Percentiles rank a stretch among this genome's conserved stretches.
Evolutionary conservation across 2,888 invertebrate species (phyloP).

Genomic region (Aspidiotus destructor): DNA sequence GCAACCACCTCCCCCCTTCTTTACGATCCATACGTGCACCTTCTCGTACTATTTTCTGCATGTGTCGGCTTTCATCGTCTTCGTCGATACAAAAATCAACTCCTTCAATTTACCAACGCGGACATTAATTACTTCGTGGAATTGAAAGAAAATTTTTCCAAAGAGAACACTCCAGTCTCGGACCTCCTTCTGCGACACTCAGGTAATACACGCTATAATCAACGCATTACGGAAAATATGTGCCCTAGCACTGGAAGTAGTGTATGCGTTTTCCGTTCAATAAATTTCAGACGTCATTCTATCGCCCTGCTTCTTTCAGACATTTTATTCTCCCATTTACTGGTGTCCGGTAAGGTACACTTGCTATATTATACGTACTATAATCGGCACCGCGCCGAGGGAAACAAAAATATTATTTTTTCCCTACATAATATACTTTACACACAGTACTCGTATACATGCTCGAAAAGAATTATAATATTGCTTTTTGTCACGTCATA

Average conservation of each 20-base stretch:
- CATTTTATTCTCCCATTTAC: too few species aligned
- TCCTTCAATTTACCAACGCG: too few species aligned
- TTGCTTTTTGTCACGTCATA: slow-evolving; percentile 24
- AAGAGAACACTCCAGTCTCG: background rate
- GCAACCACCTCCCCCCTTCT: too few species aligned
- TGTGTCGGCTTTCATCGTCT: too few species aligned
- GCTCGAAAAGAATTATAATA: slow-evolving; percentile 18
- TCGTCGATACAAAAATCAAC: too few species aligned
- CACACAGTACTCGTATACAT: background rate
- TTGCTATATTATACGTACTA: too few species aligned
- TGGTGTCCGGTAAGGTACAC: too few species aligned
- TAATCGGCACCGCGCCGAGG: slow-evolving; percentile 2
- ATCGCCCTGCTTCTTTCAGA: too few species aligned
- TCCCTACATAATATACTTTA: background rate
- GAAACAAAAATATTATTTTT: slow-evolving; percentile 1
- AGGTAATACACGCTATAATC: slow-evolving; percentile 19
- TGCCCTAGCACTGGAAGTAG: slow-evolving; percentile 17
- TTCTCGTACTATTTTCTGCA: too few species aligned
- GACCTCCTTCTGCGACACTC: slow-evolving; percentile 29
- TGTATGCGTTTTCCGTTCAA: slow-evolving; percentile 5
- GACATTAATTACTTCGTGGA: too few species aligned
- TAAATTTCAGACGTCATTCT: background rate
- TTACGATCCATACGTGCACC: too few species aligned
- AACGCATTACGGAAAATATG: slow-evolving; percentile 27
- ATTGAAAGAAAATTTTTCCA: too few species aligned